phyloP scores from a whole-genome alignment of 2,113 vertebrate species.

The Gopherus evgoodei region DNA sequence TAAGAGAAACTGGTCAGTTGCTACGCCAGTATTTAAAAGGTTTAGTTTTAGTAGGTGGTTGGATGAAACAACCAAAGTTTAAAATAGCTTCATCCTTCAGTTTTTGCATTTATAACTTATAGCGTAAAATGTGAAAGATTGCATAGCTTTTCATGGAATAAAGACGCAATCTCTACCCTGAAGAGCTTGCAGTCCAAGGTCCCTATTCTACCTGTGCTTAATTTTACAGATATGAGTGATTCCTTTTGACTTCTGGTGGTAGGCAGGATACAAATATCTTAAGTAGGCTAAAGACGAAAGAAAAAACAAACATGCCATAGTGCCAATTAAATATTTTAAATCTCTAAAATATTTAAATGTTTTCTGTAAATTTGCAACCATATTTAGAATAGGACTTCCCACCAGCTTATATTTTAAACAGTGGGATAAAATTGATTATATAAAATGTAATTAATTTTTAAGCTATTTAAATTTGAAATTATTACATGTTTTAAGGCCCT shows the following conservation, averaged over 20 bases:
- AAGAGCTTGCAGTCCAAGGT: not conserved
- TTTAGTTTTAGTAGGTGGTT: not conserved
- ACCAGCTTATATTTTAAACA: no score
- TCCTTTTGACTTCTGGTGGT: not conserved
- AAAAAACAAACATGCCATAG: not conserved
- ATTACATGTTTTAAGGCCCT: no score
- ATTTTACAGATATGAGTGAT: not conserved
- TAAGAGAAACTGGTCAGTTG: not conserved
- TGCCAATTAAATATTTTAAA: not conserved
- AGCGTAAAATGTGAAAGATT: not conserved
- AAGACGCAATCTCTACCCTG: not conserved
- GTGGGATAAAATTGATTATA: no score
- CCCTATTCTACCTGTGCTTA: not conserved
- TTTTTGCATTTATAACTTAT: not conserved
- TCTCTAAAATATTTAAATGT: no score
- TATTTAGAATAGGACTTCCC: no score
- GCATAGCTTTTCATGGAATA: not conserved
- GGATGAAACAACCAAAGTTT: not conserved
- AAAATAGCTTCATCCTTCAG: not conserved
- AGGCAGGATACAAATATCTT: not conserved
- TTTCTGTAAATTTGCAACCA: no score
- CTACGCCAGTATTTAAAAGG: not conserved
- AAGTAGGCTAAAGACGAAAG: not conserved
- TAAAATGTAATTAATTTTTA: no score
- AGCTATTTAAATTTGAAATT: no score